Conservation (phyloP, 2,888 invertebrate genomes). For the Ophioninae sp. region DNA sequence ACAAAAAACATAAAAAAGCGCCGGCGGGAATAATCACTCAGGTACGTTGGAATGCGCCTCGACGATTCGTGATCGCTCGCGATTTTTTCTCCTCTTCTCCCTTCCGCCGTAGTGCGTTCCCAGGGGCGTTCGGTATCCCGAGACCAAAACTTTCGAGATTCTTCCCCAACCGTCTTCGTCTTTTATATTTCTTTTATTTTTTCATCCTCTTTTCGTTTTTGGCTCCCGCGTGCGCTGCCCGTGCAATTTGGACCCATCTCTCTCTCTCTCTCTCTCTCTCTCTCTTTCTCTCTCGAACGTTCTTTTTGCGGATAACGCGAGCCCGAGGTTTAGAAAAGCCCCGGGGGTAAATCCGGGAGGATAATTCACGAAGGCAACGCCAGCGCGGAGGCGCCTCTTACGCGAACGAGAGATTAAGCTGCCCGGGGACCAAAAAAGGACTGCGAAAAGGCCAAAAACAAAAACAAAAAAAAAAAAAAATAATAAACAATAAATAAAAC, state of each 20-base stretch:
- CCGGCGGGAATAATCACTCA: too few relatives aligned
- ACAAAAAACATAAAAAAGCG: too few relatives aligned
- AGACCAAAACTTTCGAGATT: conserved; percentile 11
- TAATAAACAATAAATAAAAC: conserved; percentile 19
- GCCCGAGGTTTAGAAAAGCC: conserved; percentile 44
- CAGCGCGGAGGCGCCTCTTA: conserved; percentile 6
- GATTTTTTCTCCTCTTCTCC: too few relatives aligned
- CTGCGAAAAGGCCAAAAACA: neutral
- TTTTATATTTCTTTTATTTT: too few relatives aligned
- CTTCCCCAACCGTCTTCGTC: too few relatives aligned
- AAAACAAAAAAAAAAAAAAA: neutral
- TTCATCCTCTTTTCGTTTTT: conserved; percentile 2
- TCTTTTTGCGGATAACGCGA: neutral
- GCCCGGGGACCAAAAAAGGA: too few relatives aligned
- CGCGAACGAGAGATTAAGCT: neutral
- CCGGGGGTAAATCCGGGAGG: conserved; percentile 40
- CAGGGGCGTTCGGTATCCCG: neutral
- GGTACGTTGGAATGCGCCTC: too few relatives aligned
- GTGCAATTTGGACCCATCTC: conserved; percentile 44
- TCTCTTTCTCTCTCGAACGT: too few relatives aligned
- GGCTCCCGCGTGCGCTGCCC: conserved; percentile 1
- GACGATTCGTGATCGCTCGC: neutral
- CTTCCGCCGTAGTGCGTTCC: too few relatives aligned
- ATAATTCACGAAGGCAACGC: conserved; percentile 57
- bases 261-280: neutral